Percentiles rank a stretch among this genome's conserved stretches.
These are phyloP conservation scores for Suncus etruscus DNA, from an alignment of 2,113 vertebrate species.

Conservation along the genomic window DNA sequence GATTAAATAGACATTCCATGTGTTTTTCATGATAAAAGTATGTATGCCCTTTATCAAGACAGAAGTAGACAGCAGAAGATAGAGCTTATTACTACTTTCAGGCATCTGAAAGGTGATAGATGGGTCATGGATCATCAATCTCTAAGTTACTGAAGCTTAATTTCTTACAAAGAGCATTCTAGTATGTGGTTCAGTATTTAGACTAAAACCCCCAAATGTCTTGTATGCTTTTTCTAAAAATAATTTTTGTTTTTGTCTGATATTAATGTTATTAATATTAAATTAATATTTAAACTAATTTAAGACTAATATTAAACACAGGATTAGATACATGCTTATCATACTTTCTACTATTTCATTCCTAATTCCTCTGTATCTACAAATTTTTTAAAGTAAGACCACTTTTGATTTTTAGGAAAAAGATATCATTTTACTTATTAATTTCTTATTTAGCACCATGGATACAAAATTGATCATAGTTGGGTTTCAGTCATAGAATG, in stretches of 20 bases:
- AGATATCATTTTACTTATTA: not conserved
- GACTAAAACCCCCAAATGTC: not conserved
- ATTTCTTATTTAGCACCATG: not conserved
- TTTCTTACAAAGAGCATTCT: conserved; percentile 4
- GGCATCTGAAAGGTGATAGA: not conserved
- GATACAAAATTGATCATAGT: too few relatives aligned
- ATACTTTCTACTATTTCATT: too few relatives aligned
- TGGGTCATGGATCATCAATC: not conserved
- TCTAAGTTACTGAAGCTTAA: not conserved
- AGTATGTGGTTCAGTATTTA: not conserved
- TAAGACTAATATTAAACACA: too few relatives aligned
- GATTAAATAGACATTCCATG: not conserved
- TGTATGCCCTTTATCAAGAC: not conserved
- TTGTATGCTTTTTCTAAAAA: not conserved
- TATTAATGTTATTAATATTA: too few relatives aligned
- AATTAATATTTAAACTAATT: too few relatives aligned
- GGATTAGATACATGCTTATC: too few relatives aligned
- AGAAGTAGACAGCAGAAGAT: not conserved
- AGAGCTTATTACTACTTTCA: not conserved
- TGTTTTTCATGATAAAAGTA: conserved; percentile 37
- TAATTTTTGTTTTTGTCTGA: not conserved
- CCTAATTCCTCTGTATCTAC: not conserved
- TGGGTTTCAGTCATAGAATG: too few relatives aligned
- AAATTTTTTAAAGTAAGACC: not conserved
- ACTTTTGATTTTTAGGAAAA: not conserved